phyloP scores from a whole-genome alignment of 2,888 invertebrate species.

The Eulithis testata region DNA sequence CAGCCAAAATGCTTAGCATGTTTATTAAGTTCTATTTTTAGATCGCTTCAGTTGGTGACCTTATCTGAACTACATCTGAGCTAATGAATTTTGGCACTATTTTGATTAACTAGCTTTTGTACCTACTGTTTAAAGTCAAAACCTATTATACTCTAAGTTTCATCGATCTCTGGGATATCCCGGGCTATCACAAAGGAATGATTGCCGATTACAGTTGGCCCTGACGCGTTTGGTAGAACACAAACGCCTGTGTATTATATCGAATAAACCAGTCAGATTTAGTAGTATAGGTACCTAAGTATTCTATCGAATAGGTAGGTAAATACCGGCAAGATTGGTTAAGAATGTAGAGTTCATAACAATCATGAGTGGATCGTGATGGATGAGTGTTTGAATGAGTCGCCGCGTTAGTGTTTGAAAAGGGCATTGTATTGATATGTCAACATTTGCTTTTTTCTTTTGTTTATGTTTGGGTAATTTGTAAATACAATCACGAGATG shows the following conservation, averaged over 20 bases:
- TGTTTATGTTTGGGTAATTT: conserved; percentile 13
- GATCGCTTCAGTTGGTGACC: conserved; percentile 11
- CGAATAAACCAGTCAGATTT: too few species aligned
- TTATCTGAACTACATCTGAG: conserved; percentile 1
- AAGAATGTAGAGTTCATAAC: background rate
- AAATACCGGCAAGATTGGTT: too few species aligned
- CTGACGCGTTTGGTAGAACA: too few species aligned
- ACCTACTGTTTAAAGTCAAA: too few species aligned
- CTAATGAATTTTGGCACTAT: conserved; percentile 2
- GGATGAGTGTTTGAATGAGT: background rate
- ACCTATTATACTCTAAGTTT: too few species aligned
- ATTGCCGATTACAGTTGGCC: too few species aligned
- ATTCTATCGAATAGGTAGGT: too few species aligned
- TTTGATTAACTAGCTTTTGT: background rate
- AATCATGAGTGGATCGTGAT: background rate
- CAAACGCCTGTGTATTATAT: too few species aligned
- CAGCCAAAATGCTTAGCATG: conserved; percentile 41
- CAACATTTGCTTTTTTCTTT: conserved; percentile 6
- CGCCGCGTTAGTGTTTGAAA: background rate
- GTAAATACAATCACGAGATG: conserved; percentile 13
- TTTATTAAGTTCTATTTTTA: conserved; percentile 15
- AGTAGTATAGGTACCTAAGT: too few species aligned
- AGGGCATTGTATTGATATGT: conserved; percentile 2
- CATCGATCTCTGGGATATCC: too few species aligned
- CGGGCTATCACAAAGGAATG: too few species aligned